These are phyloP conservation scores for Drosophila neutralis DNA, from an alignment of 2,888 invertebrate species.

Conservation along the genomic window DNA sequence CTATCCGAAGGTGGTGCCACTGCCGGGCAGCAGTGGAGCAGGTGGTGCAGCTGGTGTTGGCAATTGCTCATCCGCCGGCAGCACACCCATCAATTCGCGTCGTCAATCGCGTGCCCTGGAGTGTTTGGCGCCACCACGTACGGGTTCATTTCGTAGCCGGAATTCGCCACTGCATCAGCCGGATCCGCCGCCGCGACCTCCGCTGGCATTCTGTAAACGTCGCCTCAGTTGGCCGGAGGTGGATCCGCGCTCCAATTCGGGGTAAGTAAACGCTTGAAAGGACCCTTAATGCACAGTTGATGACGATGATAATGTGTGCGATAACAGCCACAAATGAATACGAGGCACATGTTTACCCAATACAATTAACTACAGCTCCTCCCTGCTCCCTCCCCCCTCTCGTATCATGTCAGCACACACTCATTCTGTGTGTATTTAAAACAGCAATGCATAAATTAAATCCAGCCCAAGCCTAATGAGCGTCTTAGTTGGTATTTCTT, in stretches of 20 bases:
- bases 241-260: conserved; percentile 92
- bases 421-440: conserved; percentile 16
- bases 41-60: conserved; percentile 42
- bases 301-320: conserved; percentile 43
- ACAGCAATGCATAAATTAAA: conserved; percentile 65
- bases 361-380: conserved; percentile 53
- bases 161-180: conserved; percentile 83
- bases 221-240: conserved; percentile 94
- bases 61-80: conserved; percentile 61
- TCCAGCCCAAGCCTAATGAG: conserved; percentile 17
- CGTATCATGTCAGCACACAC: background rate
- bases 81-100: conserved; percentile 80
- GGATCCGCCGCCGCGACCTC: conserved; percentile 87
- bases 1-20: conserved; percentile 90
- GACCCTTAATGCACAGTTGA: conserved; percentile 62
- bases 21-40: conserved; percentile 87
- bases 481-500: conserved; percentile 21
- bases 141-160: conserved; percentile 87
- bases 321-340: conserved; percentile 54
- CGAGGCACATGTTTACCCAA: conserved; percentile 43
- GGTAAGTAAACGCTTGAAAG: conserved; percentile 86
- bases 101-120: conserved; percentile 88
- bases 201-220: conserved; percentile 91
- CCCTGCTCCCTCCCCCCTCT: too few relatives aligned
- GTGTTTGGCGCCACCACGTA: conserved; percentile 87